Evolutionary conservation across 2,797 vertebrate species (phyloP), one percentile per base, ranked within the genome.

Genomic region (Parambassis ranga): DNA sequence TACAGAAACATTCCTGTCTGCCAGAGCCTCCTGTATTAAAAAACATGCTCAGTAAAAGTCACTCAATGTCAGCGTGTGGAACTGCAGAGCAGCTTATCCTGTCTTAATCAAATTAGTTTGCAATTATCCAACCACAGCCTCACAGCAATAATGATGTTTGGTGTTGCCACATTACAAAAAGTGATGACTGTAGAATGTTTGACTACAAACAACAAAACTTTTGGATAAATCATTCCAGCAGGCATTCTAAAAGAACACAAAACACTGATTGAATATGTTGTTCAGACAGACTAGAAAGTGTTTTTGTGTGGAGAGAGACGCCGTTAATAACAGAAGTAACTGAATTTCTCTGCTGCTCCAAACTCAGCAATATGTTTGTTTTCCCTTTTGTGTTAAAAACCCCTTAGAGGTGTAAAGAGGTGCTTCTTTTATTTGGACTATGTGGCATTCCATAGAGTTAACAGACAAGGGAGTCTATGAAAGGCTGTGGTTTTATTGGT

Each of bases 401-500:
- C 49, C 48, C 18, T 60, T 24, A 15, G 48, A 77, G 66, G 69
- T 77, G 75, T 67, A 71, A 75, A 78, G 72, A 66, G 55, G 82
- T 72, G 55, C 69, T 41, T 57, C 68, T 78, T 77, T 84, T 78
- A 71, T 85, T 77, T 61, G 58, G 60, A 69, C 66, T 65, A 28
- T 66, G 74, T 72, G 69, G 76, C 73, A 75, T 85, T 86, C 69
- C 70, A 58, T 74, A 69, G 81, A 91, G 87, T 83, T 83, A 90
- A 80, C 75, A 86, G 70, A 35, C 67, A 16, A n/a, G 69, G 44
- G 78, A 81, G 74, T 75, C 48, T 71, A 67, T 90, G 79, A 91
- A 90, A 90, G 83, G 80, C 73, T 84, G 84, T 30, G 75, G 89
- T 89, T 87, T n/a, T 91, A 82, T 82, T 87, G 83, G 73, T 83